These are phyloP conservation scores for Morone chrysops DNA, from an alignment of 2,113 vertebrate genomes.

Conservation along the genomic window DNA sequence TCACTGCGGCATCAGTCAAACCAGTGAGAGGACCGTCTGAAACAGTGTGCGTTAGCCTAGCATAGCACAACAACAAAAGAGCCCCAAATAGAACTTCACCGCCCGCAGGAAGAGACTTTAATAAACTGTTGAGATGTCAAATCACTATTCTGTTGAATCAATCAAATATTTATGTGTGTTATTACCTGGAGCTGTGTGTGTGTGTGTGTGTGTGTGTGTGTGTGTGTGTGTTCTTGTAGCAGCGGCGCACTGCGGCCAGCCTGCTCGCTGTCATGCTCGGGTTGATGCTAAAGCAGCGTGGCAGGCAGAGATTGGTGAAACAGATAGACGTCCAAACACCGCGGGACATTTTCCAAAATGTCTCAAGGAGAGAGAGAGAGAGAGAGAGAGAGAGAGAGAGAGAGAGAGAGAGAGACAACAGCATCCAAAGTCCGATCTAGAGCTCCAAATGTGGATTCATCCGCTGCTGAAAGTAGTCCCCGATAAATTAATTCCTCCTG, in stretches of 20 bases:
- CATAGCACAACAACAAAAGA: no score
- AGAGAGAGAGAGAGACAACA: no score
- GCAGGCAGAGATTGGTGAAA: constrained; percentile 40
- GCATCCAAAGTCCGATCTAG: no score
- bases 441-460: not conserved
- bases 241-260: not conserved
- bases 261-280: constrained; percentile 37
- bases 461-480: not conserved
- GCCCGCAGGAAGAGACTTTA: no score
- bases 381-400: not conserved
- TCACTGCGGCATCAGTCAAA: not conserved
- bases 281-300: constrained; percentile 39
- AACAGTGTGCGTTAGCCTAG: not conserved
- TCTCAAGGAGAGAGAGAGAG: constrained; percentile 29
- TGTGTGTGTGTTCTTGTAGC: constrained; percentile 8
- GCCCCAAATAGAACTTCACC: no score
- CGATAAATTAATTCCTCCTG: not conserved
- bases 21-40: not conserved
- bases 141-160: no score
- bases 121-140: no score
- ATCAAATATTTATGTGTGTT: not conserved
- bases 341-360: constrained; percentile 31
- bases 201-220: no score
- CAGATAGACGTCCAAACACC: constrained; percentile 38
- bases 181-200: not conserved